Conservation (phyloP, 2,113 vertebrate genomes). For the Xiphophorus hellerii region DNA sequence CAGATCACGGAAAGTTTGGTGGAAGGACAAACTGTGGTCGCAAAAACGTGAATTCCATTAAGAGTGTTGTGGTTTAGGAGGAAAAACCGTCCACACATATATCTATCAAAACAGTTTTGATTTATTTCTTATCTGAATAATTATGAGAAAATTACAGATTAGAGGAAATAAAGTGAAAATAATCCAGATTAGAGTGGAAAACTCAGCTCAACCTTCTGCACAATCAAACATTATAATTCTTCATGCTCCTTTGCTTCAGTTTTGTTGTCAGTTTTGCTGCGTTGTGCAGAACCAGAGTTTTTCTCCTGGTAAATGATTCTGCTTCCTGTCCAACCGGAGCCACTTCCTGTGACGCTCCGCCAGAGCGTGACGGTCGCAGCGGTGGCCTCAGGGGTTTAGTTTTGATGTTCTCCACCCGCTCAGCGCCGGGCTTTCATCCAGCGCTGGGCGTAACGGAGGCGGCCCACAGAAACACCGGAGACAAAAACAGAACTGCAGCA, state of each 20-base stretch:
- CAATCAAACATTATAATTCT: too few relatives aligned
- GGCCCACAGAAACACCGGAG: too few relatives aligned
- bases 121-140: neutral
- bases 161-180: neutral
- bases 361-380: too few relatives aligned
- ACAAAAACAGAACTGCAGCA: too few relatives aligned
- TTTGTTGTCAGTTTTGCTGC: conserved; percentile 14
- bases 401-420: too few relatives aligned
- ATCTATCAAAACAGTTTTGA: neutral
- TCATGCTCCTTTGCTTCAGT: conserved; percentile 20
- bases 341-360: neutral
- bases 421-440: too few relatives aligned
- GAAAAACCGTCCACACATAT: too few relatives aligned
- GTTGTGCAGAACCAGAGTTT: conserved; percentile 14
- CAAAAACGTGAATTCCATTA: neutral
- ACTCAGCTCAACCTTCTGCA: neutral
- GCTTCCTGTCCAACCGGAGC: neutral
- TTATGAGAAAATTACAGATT: neutral
- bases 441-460: too few relatives aligned
- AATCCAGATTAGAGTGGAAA: neutral
- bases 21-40: neutral
- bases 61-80: neutral
- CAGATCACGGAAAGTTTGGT: neutral
- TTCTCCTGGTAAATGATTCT: neutral
- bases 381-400: too few relatives aligned